These are phyloP conservation scores for Neoscelio sp. DNA, from an alignment of 2,888 invertebrate genomes.

Conservation along the genomic window DNA sequence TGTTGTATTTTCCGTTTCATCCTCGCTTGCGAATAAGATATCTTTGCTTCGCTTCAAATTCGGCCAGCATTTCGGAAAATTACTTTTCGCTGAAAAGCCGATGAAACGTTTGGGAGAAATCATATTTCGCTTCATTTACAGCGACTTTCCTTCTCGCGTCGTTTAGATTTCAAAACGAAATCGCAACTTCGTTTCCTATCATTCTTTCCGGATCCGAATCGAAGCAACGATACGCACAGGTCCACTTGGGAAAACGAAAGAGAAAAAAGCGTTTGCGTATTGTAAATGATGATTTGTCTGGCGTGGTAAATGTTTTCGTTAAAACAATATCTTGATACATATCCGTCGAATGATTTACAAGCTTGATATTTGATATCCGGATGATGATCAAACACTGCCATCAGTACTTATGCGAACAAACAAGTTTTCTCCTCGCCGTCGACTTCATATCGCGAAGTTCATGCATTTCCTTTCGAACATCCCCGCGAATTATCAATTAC, in stretches of 20 bases:
- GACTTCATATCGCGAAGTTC: constrained; percentile 53
- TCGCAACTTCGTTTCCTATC: background rate
- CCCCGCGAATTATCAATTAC: background rate
- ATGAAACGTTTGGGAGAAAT: background rate
- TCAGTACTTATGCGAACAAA: constrained; percentile 33
- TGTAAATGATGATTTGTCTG: constrained; percentile 53
- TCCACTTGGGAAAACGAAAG: constrained; percentile 6
- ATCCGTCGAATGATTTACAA: constrained; percentile 62
- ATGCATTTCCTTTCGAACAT: constrained; percentile 37
- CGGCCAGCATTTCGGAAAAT: background rate
- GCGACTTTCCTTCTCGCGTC: too few species aligned
- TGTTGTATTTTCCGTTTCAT: constrained; percentile 44
- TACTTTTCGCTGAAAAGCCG: background rate
- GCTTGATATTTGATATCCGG: constrained; percentile 41
- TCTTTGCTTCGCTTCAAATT: constrained; percentile 32
- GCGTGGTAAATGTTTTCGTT: constrained; percentile 39
- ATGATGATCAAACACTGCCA: constrained; percentile 60
- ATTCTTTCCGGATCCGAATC: constrained; percentile 18
- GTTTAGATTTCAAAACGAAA: too few species aligned
- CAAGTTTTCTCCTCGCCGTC: constrained; percentile 50
- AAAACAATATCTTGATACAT: constrained; percentile 50
- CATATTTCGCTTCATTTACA: too few species aligned
- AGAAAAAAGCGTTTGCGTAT: constrained; percentile 35
- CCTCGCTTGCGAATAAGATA: constrained; percentile 16
- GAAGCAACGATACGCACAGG: constrained; percentile 18